A percentile compares a stretch with the other conserved stretches of the same genome.
Evolutionary conservation across 2,113 vertebrate genomes (phyloP).

Genomic region (Corythaeola cristata): DNA sequence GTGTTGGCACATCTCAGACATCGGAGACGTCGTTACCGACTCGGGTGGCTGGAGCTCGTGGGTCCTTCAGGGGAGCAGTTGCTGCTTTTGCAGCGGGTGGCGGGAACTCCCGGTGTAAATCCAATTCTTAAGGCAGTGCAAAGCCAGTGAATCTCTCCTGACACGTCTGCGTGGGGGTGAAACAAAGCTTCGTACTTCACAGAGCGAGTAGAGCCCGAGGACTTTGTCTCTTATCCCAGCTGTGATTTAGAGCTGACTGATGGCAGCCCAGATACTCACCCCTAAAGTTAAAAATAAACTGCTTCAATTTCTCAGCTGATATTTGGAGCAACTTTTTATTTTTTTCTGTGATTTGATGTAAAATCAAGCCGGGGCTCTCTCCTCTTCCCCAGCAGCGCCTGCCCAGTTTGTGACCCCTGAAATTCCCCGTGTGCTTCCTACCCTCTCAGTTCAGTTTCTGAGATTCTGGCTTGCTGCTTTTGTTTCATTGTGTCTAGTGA

Average conservation of each 20-base stretch:
- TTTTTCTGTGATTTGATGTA: background rate
- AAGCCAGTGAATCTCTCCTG: background rate
- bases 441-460: background rate
- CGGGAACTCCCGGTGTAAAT: background rate
- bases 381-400: background rate
- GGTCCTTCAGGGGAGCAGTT: background rate
- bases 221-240: background rate
- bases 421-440: background rate
- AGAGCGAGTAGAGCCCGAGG: background rate
- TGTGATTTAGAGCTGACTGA: background rate
- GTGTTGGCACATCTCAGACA: rapidly evolving
- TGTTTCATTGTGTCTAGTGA: background rate
- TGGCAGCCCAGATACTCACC: background rate
- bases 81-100: background rate
- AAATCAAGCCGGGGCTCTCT: background rate
- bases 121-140: background rate
- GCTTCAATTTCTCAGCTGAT: background rate
- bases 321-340: background rate
- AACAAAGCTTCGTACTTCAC: background rate
- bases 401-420: background rate
- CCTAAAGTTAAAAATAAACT: background rate
- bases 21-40: rapidly evolving
- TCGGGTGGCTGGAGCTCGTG: background rate
- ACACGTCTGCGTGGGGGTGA: background rate
- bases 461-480: background rate